Evolutionary conservation across 2,888 invertebrate species (phyloP).

Genomic region (Isoperla grammatica): DNA sequence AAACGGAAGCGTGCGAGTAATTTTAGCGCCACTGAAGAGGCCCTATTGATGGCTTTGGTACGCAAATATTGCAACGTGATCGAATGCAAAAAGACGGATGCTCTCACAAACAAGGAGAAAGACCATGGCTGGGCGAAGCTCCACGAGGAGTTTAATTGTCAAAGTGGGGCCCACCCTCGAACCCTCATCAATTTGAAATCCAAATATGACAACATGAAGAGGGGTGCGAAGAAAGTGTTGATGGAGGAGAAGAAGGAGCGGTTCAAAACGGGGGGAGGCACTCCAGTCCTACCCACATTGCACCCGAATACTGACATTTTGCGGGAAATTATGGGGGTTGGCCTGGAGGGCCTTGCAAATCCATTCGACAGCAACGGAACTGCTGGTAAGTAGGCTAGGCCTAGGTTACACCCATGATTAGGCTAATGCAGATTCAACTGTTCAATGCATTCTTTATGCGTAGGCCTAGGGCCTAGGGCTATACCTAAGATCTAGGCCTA

Average conservation of each 20-base stretch:
- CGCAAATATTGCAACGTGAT: not conserved
- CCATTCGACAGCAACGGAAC: not conserved
- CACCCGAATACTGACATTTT: not conserved
- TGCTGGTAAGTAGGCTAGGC: too few relatives aligned
- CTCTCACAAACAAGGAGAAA: not conserved
- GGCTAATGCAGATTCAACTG: too few relatives aligned
- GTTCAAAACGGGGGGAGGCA: not conserved
- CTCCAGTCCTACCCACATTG: not conserved
- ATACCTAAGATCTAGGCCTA: too few relatives aligned
- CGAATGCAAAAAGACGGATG: not conserved
- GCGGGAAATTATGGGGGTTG: not conserved
- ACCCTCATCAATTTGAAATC: not conserved
- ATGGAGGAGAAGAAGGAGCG: not conserved
- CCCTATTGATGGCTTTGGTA: too few relatives aligned
- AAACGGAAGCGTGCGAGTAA: too few relatives aligned
- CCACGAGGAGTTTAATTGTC: not conserved
- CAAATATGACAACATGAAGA: not conserved
- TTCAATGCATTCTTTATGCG: too few relatives aligned
- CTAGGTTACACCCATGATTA: too few relatives aligned
- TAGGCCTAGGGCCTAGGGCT: too few relatives aligned
- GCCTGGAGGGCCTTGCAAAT: not conserved
- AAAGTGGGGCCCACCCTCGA: not conserved
- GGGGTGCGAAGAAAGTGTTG: not conserved
- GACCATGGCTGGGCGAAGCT: not conserved
- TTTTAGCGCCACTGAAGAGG: too few relatives aligned